Evolutionary conservation across 2,797 vertebrate species (phyloP).

Genomic region (Pantherophis vulpinus): DNA sequence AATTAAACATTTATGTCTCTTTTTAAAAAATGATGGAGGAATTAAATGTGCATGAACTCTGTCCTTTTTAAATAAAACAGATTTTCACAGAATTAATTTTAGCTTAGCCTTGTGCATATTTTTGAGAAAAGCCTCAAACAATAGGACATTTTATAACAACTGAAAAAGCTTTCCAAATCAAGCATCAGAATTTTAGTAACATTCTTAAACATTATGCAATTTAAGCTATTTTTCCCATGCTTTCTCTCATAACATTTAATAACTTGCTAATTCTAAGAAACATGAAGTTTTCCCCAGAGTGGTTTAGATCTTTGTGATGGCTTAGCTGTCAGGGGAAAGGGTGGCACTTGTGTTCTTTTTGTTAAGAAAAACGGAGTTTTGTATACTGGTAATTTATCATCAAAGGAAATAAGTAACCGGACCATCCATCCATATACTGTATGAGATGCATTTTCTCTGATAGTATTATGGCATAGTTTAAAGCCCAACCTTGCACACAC

Average conservation of each 20-base stretch:
- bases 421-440: not conserved
- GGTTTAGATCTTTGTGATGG: not conserved
- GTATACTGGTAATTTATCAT: not conserved
- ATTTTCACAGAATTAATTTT: not conserved
- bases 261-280: not conserved
- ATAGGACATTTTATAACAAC: not conserved
- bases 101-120: not conserved
- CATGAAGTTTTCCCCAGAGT: not conserved
- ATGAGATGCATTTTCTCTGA: not conserved
- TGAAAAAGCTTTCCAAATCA: not conserved
- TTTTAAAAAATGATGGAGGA: not conserved
- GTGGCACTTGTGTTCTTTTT: not conserved
- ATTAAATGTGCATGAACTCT: not conserved
- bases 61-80: not conserved
- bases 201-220: not conserved
- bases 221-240: not conserved
- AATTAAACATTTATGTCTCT: not conserved
- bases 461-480: not conserved
- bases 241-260: not conserved
- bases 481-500: not conserved
- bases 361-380: not conserved
- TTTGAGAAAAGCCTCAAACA: not conserved
- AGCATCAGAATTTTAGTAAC: not conserved
- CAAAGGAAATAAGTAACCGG: not conserved
- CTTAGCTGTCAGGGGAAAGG: not conserved